Evolutionary conservation across 2,113 vertebrate genomes (phyloP).

Genomic region (Oceanodroma tethys): DNA sequence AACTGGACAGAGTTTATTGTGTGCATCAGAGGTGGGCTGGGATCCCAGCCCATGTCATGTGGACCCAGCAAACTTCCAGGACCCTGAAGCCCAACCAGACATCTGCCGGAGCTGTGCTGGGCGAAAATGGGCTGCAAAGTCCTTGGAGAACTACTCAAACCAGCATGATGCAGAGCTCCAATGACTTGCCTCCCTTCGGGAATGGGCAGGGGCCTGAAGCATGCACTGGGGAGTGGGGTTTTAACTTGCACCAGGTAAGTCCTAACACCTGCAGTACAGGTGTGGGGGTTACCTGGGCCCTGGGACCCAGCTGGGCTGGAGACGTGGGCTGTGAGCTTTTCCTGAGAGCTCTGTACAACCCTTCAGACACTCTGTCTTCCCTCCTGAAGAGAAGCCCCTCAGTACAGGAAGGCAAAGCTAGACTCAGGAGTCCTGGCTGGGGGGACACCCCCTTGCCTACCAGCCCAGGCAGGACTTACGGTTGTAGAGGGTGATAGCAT

Average conservation of each 20-base stretch:
- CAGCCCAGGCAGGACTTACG: constrained; percentile 68
- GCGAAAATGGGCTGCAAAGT: not conserved
- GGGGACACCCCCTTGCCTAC: not conserved
- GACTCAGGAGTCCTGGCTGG: not conserved
- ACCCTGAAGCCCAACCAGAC: not conserved
- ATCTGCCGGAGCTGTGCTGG: not conserved
- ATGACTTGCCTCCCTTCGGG: not conserved
- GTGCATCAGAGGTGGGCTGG: not conserved
- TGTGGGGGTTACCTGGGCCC: not conserved
- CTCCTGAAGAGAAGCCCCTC: not conserved
- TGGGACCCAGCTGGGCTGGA: not conserved
- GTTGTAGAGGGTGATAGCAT: constrained; percentile 85
- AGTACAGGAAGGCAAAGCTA: not conserved
- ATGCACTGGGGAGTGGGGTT: not conserved
- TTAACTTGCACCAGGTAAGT: not conserved
- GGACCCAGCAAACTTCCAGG: not conserved
- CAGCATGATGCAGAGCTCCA: not conserved
- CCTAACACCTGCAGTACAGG: not conserved
- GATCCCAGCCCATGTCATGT: not conserved
- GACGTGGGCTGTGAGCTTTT: not conserved
- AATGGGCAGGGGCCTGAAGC: not conserved
- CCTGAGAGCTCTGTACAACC: not conserved
- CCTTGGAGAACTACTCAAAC: not conserved
- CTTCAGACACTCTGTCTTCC: not conserved
- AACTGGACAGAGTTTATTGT: not conserved